phyloP scores from a whole-genome alignment of 2,888 invertebrate species.

The Arge pagana region DNA sequence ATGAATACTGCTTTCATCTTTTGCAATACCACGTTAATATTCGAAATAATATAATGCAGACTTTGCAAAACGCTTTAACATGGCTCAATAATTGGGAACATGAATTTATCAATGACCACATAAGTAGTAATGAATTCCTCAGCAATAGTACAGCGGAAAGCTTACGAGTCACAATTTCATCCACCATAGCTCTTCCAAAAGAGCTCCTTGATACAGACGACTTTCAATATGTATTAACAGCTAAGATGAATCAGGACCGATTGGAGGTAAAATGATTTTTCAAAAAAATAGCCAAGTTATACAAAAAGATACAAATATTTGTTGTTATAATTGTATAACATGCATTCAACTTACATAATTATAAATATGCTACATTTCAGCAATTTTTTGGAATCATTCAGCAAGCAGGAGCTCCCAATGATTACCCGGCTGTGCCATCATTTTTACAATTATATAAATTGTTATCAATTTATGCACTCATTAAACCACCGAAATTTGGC shows the following conservation, averaged over 20 bases:
- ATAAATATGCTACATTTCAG: conserved; percentile 14
- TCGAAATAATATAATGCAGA: neutral
- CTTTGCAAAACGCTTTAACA: conserved; percentile 13
- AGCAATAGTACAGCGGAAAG: conserved; percentile 19
- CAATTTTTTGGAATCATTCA: conserved; percentile 31
- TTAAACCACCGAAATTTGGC: conserved; percentile 29
- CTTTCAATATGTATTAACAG: conserved; percentile 14
- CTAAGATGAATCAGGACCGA: conserved; percentile 13
- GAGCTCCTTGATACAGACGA: conserved; percentile 14
- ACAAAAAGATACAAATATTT: neutral
- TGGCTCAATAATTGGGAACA: conserved; percentile 23
- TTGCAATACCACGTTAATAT: neutral
- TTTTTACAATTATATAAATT: conserved; percentile 30
- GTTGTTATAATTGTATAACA: neutral
- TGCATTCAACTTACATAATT: neutral
- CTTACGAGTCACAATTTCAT: conserved; percentile 22
- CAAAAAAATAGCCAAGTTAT: neutral
- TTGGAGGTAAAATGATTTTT: conserved; percentile 15
- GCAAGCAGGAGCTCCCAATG: conserved; percentile 28
- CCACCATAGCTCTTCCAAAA: conserved; percentile 19
- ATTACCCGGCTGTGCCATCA: conserved; percentile 26
- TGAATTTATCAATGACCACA: neutral
- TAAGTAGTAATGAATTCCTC: conserved; percentile 18
- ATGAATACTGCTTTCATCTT: neutral
- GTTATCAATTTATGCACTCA: conserved; percentile 23